Percentiles rank a stretch among this genome's conserved stretches.
Evolutionary conservation across 2,113 vertebrate genomes (phyloP).

Genomic region (Lasiurus cinereus): DNA sequence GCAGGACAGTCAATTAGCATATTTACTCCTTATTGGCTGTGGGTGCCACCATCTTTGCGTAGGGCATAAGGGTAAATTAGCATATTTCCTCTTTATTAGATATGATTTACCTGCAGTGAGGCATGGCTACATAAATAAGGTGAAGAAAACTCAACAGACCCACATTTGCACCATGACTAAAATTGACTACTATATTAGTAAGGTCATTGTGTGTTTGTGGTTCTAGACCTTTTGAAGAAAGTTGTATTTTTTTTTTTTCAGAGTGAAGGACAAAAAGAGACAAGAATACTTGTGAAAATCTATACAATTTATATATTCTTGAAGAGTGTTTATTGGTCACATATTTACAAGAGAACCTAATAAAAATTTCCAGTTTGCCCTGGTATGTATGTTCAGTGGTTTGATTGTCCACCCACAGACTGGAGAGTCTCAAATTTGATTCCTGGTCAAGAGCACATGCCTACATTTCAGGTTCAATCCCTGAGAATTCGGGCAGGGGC

Average conservation of each 20-base stretch:
- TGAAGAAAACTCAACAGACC: neutral
- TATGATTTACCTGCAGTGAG: neutral
- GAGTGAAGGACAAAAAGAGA: neutral
- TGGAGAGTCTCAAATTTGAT: too few species aligned
- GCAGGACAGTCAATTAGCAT: too few species aligned
- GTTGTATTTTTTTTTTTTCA: neutral
- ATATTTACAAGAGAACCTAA: neutral
- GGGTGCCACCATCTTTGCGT: too few species aligned
- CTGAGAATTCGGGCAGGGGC: too few species aligned
- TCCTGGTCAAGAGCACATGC: too few species aligned
- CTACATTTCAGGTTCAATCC: too few species aligned
- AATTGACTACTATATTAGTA: neutral
- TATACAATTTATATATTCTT: neutral
- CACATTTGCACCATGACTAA: neutral
- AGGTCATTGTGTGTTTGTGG: neutral
- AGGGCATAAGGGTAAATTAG: too few species aligned
- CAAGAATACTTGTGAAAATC: neutral
- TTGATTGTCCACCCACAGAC: too few species aligned
- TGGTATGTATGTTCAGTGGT: too few species aligned
- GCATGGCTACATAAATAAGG: neutral
- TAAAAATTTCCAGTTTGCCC: neutral
- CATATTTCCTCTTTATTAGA: too few species aligned
- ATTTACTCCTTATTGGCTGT: too few species aligned
- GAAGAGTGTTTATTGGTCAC: neutral
- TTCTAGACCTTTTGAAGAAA: neutral